Evolutionary conservation across 2,797 vertebrate genomes (phyloP), one percentile per base, ranked within the genome.

Genomic region (Odontamblyopus rebecca): DNA sequence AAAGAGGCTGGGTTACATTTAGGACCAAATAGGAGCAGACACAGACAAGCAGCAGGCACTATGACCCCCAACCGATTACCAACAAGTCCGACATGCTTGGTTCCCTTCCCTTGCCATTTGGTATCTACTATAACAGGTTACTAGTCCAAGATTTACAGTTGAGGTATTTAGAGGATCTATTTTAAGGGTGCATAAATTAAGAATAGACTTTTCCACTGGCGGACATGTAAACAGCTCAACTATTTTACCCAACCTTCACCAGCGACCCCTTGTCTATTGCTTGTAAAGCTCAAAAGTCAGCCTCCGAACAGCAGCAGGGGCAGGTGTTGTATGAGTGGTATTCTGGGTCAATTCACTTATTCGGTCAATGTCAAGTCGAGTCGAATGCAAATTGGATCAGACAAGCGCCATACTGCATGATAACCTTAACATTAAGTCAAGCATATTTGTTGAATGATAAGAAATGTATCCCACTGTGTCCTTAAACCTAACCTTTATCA

Each of bases 401-500:
- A 19, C 71, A 71, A 76, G 69, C 70, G 65, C 1, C 7, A 50
- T 5, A 32, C 11, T 32, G 4, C 65, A 30, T 53, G 7, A 53
- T 67, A 32, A 32, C 32, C 27, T 67, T 29, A 67, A 54, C 26
- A 67, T 67, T 53, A 53, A 32, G 29, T 53, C 48, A 70, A 67
- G 80, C 68, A 70, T 56, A 75, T 70, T 56, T 75, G 54, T 44
- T 0, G 4, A 16, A 32, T 80, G 81, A 83, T 83, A 78, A 84
- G 81, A 78, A 72, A 80, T 6, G 74, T 73, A 73, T 80, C 74
- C 77, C 81, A 77, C 70, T 65, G 69, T 61, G 63, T 15, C 83
- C 85, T 87, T 81, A 70, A 48, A 89, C 83, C 81, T 79, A 70
- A 83, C 75, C 71, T 82, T 91, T 89, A 90, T 90, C 86, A 84